These are phyloP conservation scores for Calameuta filiformis DNA, from an alignment of 2,888 invertebrate genomes.

Conservation along the genomic window DNA sequence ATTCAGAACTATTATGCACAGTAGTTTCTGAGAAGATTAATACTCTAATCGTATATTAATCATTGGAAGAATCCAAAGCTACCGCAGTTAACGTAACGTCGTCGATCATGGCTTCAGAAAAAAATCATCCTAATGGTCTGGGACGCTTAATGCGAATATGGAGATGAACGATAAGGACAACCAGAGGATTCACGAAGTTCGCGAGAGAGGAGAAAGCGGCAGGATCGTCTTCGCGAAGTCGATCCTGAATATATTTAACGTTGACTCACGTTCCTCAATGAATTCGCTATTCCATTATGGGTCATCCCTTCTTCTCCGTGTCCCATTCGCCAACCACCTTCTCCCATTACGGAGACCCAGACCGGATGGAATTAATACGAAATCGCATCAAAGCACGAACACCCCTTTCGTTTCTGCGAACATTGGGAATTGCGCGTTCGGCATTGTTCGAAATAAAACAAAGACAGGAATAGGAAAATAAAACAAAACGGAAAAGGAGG, in stretches of 20 bases:
- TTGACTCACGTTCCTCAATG: background rate
- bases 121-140: background rate
- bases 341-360: background rate
- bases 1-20: background rate
- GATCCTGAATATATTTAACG: background rate
- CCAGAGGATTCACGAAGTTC: too few species aligned
- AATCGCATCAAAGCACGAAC: conserved; percentile 29
- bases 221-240: background rate
- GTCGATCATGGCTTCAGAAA: background rate
- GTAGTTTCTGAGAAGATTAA: background rate
- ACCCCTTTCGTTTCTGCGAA: conserved; percentile 27
- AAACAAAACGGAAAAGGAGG: conserved; percentile 27
- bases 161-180: background rate
- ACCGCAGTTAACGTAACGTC: background rate
- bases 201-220: background rate
- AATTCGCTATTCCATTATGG: background rate
- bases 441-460: conserved; percentile 42
- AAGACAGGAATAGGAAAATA: conserved; percentile 28
- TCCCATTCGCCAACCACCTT: background rate
- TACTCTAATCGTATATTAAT: background rate
- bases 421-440: conserved; percentile 32
- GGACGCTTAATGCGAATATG: background rate
- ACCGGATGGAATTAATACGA: conserved; percentile 22
- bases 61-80: background rate
- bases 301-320: background rate